Conservation (phyloP, 2,113 vertebrate genomes). For the Taxidea taxus region DNA sequence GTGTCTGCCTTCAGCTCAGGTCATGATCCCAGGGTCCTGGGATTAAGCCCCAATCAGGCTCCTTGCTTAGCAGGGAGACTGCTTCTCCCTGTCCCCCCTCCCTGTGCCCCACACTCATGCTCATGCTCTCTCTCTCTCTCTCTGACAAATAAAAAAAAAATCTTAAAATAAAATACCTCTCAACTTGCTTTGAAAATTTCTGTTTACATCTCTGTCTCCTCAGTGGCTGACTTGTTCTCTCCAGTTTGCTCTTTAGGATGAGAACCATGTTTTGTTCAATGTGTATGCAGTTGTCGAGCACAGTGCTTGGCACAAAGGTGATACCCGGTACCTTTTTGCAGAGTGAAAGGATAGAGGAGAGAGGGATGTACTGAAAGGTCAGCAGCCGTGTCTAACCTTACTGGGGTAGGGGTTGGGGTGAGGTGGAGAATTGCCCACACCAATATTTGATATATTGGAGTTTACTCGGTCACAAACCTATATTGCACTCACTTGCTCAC, state of each 20-base stretch:
- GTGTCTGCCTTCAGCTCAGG: too few relatives aligned
- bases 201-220: background rate
- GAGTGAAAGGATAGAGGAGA: background rate
- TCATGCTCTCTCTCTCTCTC: background rate
- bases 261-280: background rate
- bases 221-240: background rate
- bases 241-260: background rate
- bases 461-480: background rate
- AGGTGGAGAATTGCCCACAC: background rate
- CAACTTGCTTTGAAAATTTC: background rate
- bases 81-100: background rate
- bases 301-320: background rate
- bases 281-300: background rate
- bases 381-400: too few relatives aligned
- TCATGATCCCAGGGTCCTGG: background rate
- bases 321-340: background rate
- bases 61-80: background rate
- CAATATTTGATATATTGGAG: background rate
- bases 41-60: background rate
- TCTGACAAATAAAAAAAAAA: background rate
- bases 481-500: background rate
- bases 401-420: accelerated
- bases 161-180: background rate
- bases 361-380: background rate
- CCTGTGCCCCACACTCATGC: too few relatives aligned